Base-by-base conservation (phyloP, 2,113 vertebrate species). In the Gadus chalcogrammus region DNA sequence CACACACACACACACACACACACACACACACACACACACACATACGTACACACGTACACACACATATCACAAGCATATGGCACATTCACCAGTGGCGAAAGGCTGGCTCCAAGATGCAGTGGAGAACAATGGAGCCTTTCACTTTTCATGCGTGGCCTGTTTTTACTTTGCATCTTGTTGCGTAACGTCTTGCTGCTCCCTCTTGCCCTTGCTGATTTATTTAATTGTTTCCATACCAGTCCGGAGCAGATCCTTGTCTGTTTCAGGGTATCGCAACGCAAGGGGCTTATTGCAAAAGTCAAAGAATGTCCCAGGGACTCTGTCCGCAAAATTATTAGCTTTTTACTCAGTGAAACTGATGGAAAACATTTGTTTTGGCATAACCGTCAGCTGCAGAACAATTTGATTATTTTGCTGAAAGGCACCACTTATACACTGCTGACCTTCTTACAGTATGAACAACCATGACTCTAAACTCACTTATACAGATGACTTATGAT, bases 51-150 rank as follows among this genome's bases (percentile, higher is more conserved):
- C 38, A 4, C 4, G 4, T 3, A 42, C 38, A 42, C 38, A 42
- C 38, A 42, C 11, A 42, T 3, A 42, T 42, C 55, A 56, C 55
- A 56, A 56, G 55, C 55, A 56, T 56, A 56, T 56, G 55, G 55
- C 24, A 53, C n/a, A 73, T 2, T 71, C 4, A n/a, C 48, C 24
- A n/a, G 48, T 18, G 70, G 65, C 68, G 65, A 53, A 42, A 11
- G 18, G 3, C 9, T 24, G 24, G 63, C 63, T 65, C n/a, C 67
- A 31, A 28, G 55, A 31, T 55, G 56, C 67, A 38, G 48, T 22
- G 55, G 28, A 42, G 58, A 71, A 77, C 68, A 61, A 64, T 74
- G 80, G n/a, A 27, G 64, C 62, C 53, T 59, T 73, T 79, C 65
- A 72, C n/a, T 66, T n/a, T 24, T 27, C 64, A 28, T 24, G 48